Base-by-base conservation (phyloP, 2,888 invertebrate genomes). In the Drosophila ezoana region DNA sequence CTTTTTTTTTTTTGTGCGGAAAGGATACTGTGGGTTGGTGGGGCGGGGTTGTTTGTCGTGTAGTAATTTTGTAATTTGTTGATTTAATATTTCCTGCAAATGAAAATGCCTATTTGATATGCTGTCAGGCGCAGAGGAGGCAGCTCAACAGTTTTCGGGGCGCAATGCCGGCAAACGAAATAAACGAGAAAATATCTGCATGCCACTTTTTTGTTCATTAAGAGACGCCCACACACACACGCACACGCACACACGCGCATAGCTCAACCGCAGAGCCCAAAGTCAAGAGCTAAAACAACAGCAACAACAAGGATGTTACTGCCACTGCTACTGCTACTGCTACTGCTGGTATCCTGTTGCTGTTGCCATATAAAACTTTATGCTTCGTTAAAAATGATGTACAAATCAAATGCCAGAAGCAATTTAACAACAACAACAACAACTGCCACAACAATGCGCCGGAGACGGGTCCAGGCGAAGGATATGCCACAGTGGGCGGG, bases 331-430 rank as follows among this genome's bases (percentile, higher is more conserved):
- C 23, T 62, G 67, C 28, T 58, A 51, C 51, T 52, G 38, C 57
- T 64, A 40, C 47, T 65, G 45, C 28, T 32, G 44, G 38, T 47
- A 33, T 23, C 20, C 41, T 62, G 45, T 32, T 40, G 44, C 38
- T 59, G 64, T 61, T 74, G 62, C 37, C 58, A 62, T 69, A 78
- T 70, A 78, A 74, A 83, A 83, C 73, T 71, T 78, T 86, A 78
- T 81, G 87, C 84, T 82, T 86, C 87, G 84, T 86, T 86, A 86
- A 82, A 82, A 82, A 86, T 86, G 84, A 87, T 83, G 82, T 82
- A 82, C 87, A 82, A 87, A 84, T 84, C 84, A 84, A 84, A 84
- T 87, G 84, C 87, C 84, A 82, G 78, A 76, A 84, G 87, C 87
- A 84, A 84, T 85, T 87, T 74, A 68, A 78, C 82, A 74, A 68